A percentile compares a stretch with the other conserved stretches of the same genome.
Evolutionary conservation across 2,888 invertebrate genomes (phyloP).

Genomic region (Drosophila neutralis): DNA sequence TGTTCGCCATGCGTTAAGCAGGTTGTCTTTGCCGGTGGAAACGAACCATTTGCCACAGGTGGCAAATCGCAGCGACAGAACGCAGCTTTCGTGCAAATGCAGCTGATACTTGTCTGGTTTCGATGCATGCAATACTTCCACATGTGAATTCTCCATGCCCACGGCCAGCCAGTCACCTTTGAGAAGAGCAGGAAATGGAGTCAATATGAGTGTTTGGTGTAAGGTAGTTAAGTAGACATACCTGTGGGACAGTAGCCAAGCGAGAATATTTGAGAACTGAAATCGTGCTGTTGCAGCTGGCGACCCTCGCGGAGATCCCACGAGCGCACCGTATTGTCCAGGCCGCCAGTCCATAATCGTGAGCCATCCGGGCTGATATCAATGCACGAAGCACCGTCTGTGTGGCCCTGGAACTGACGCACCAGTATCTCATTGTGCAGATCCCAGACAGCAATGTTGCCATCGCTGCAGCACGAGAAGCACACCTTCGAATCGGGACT

Average conservation of each 20-base stretch:
- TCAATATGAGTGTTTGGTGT: neutral
- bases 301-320: slow-evolving; percentile 98
- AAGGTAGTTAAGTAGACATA: slow-evolving; percentile 60
- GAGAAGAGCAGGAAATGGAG: slow-evolving; percentile 2
- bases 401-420: slow-evolving; percentile 97
- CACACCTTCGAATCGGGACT: slow-evolving; percentile 98
- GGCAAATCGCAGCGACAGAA: slow-evolving; percentile 97
- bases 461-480: slow-evolving; percentile 99
- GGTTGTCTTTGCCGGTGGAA: slow-evolving; percentile 99
- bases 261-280: slow-evolving; percentile 95
- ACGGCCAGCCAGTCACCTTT: slow-evolving; percentile 97
- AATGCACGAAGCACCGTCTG: slow-evolving; percentile 98
- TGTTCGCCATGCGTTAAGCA: slow-evolving; percentile 98
- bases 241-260: slow-evolving; percentile 96
- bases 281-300: slow-evolving; percentile 97
- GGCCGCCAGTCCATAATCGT: slow-evolving; percentile 95
- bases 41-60: slow-evolving; percentile 99
- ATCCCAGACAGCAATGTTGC: slow-evolving; percentile 99
- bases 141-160: slow-evolving; percentile 99
- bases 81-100: slow-evolving; percentile 98
- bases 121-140: slow-evolving; percentile 95
- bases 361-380: slow-evolving; percentile 97
- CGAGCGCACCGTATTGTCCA: slow-evolving; percentile 98
- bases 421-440: slow-evolving; percentile 95
- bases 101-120: slow-evolving; percentile 98